Conservation (phyloP, 2,888 invertebrate species). For the Heliconius ismenius region DNA sequence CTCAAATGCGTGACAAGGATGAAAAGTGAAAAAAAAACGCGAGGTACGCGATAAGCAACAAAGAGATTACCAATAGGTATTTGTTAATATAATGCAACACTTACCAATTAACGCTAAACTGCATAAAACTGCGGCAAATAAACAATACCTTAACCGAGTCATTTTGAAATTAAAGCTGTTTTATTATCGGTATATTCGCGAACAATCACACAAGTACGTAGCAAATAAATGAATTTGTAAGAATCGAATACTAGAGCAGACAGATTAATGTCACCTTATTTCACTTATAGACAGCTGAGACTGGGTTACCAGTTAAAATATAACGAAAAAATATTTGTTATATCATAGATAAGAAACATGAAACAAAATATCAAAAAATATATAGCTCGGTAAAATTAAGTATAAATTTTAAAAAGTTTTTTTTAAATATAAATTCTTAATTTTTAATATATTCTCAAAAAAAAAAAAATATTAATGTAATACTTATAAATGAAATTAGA, state of each 20-base stretch:
- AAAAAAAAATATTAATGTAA: too few relatives aligned
- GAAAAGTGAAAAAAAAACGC: conserved; percentile 36
- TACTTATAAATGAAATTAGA: too few relatives aligned
- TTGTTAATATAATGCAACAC: conserved; percentile 58
- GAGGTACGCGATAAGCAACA: conserved; percentile 52
- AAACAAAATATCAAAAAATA: neutral
- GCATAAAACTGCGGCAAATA: conserved; percentile 63
- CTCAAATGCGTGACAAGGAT: conserved; percentile 2
- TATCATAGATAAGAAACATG: neutral
- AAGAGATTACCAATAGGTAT: conserved; percentile 44
- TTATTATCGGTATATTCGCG: conserved; percentile 28
- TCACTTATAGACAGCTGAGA: conserved; percentile 24
- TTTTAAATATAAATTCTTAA: too few relatives aligned
- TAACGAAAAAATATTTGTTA: neutral
- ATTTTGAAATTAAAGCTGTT: conserved; percentile 50
- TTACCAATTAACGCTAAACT: conserved; percentile 65
- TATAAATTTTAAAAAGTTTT: too few relatives aligned
- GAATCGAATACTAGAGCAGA: conserved; percentile 50
- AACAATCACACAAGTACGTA: conserved; percentile 53
- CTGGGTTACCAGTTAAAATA: conserved; percentile 25
- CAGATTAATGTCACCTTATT: conserved; percentile 33
- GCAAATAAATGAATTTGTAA: conserved; percentile 56
- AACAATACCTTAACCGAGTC: conserved; percentile 62
- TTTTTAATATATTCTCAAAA: too few relatives aligned
- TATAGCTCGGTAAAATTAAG: neutral